A percentile compares a stretch with the other conserved stretches of the same genome.
Evolutionary conservation across 2,797 vertebrate species (phyloP).

Genomic region (Rhodeus uyekii): DNA sequence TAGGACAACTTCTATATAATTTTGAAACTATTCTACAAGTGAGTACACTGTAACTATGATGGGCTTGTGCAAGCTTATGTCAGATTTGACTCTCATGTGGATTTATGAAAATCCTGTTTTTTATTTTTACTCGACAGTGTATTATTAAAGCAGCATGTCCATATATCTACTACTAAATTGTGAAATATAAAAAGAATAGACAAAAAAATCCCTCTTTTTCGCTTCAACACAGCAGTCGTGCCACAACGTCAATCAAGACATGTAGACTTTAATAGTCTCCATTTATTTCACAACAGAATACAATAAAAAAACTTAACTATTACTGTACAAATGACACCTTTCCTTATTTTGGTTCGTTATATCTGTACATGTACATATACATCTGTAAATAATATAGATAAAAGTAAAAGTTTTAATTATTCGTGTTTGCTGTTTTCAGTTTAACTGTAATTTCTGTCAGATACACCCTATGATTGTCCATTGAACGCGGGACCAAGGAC

Average conservation of each 20-base stretch:
- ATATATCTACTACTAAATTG: background rate
- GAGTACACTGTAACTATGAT: background rate
- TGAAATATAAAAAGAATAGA: background rate
- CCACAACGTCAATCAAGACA: conserved; percentile 28
- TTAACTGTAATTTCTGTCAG: conserved; percentile 11
- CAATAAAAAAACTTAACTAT: conserved; percentile 75
- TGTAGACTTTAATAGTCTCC: conserved; percentile 66
- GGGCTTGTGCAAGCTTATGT: background rate
- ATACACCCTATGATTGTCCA: conserved; percentile 48
- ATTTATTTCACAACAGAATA: conserved; percentile 86
- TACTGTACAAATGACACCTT: conserved; percentile 75
- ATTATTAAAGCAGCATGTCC: background rate
- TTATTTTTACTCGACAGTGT: background rate
- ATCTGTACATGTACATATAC: conserved; percentile 77
- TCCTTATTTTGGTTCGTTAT: conserved; percentile 68
- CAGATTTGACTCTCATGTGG: background rate
- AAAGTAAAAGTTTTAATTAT: conserved; percentile 26
- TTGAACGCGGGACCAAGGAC: conserved; percentile 30
- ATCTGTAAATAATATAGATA: conserved; percentile 54
- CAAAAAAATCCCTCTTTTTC: background rate
- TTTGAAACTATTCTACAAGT: background rate
- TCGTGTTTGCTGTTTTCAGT: conserved; percentile 29
- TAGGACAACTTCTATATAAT: background rate
- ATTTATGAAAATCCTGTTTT: background rate
- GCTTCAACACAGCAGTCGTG: conserved; percentile 19